These are phyloP conservation scores for Phaedon cochleariae DNA, from an alignment of 2,888 invertebrate genomes.

Conservation along the genomic window DNA sequence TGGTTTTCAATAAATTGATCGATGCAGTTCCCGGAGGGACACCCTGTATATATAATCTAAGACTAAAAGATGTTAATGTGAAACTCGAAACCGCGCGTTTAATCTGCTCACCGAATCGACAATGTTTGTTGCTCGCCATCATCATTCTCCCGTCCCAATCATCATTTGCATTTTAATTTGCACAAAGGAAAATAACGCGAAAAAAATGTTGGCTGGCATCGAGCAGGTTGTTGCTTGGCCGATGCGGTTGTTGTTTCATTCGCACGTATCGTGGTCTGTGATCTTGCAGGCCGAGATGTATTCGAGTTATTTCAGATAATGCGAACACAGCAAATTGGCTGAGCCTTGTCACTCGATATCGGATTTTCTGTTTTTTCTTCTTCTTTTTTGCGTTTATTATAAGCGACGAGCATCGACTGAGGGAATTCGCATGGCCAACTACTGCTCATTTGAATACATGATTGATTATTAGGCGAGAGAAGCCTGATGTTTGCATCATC, in stretches of 20 bases:
- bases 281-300: slow-evolving; percentile 47
- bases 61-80: background rate
- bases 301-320: slow-evolving; percentile 50
- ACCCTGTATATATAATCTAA: background rate
- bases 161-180: slow-evolving; percentile 47
- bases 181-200: slow-evolving; percentile 34
- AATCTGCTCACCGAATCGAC: background rate
- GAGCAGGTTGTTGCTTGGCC: slow-evolving; percentile 47
- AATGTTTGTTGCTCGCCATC: slow-evolving; percentile 6
- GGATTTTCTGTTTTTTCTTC: slow-evolving; percentile 4
- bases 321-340: slow-evolving; percentile 49
- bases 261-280: slow-evolving; percentile 47
- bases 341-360: slow-evolving; percentile 37
- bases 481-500: background rate
- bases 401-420: background rate
- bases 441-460: slow-evolving; percentile 18
- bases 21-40: background rate
- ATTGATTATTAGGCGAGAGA: background rate
- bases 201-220: slow-evolving; percentile 31
- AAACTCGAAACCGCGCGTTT: background rate
- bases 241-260: slow-evolving; percentile 46
- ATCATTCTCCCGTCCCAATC: slow-evolving; percentile 35
- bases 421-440: background rate
- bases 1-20: too few relatives aligned
- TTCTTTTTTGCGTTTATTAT: background rate